Conservation (phyloP, 2,888 invertebrate species). For the Tetanocera ferruginea region DNA sequence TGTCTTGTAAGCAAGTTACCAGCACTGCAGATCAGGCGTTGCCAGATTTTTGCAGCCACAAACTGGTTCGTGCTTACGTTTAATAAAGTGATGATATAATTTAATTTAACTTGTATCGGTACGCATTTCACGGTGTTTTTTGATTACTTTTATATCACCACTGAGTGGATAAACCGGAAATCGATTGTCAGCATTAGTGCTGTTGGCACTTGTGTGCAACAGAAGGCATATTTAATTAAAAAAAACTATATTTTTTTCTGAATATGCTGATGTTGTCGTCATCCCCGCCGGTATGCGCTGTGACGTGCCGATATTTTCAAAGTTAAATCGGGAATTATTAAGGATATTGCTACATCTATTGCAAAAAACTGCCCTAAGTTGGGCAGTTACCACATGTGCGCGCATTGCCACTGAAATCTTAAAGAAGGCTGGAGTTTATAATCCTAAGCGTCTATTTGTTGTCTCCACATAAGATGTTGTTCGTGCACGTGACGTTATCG, state of each 20-base stretch:
- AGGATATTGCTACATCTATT: slow-evolving; percentile 84
- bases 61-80: background rate
- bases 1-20: background rate
- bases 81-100: slow-evolving; percentile 35
- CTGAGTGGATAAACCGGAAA: background rate
- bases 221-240: background rate
- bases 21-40: background rate
- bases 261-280: slow-evolving; percentile 80
- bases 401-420: slow-evolving; percentile 96
- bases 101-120: slow-evolving; percentile 32
- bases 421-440: slow-evolving; percentile 89
- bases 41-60: background rate
- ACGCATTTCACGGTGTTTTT: background rate
- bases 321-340: slow-evolving; percentile 97
- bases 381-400: slow-evolving; percentile 98
- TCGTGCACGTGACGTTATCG: slow-evolving; percentile 93
- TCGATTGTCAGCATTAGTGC: slow-evolving; percentile 25
- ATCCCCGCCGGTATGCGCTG: slow-evolving; percentile 99
- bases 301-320: slow-evolving; percentile 99
- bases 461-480: slow-evolving; percentile 98
- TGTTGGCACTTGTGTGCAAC: slow-evolving; percentile 1
- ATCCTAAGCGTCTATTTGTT: slow-evolving; percentile 93
- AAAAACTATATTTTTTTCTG: background rate
- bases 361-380: slow-evolving; percentile 91
- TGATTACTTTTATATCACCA: background rate